phyloP scores from a whole-genome alignment of 2,888 invertebrate genomes.

The Cistogaster globosa region DNA sequence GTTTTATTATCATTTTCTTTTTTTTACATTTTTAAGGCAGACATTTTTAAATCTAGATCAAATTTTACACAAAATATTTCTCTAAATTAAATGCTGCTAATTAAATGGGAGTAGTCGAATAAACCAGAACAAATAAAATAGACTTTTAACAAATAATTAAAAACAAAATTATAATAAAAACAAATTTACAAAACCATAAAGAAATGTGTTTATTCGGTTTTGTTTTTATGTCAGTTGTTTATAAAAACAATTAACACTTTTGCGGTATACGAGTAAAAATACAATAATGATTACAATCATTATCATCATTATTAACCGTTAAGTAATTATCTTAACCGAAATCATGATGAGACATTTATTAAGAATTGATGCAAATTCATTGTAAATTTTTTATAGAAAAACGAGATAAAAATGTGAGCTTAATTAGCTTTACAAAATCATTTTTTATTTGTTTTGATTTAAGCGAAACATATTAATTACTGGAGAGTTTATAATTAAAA shows the following conservation, averaged over 20 bases:
- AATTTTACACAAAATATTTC: neutral
- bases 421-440: slow-evolving; percentile 37
- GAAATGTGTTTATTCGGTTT: neutral
- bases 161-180: neutral
- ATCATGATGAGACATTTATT: slow-evolving; percentile 32
- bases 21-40: too few relatives aligned
- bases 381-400: slow-evolving; percentile 49
- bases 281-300: slow-evolving; percentile 7
- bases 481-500: slow-evolving; percentile 46
- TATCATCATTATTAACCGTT: slow-evolving; percentile 54
- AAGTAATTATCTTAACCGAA: slow-evolving; percentile 42
- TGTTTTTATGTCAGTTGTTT: neutral
- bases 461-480: slow-evolving; percentile 39
- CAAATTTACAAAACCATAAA: slow-evolving; percentile 25
- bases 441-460: slow-evolving; percentile 59
- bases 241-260: slow-evolving; percentile 61
- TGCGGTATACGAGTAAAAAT: neutral
- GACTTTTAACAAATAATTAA: neutral
- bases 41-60: slow-evolving; percentile 53
- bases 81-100: slow-evolving; percentile 51
- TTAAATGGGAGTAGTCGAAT: slow-evolving; percentile 62
- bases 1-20: neutral
- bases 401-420: slow-evolving; percentile 47
- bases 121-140: slow-evolving; percentile 32
- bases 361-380: slow-evolving; percentile 35